A percentile compares a stretch with the other conserved stretches of the same genome.
These are phyloP conservation scores for Cirrhinus mrigala DNA, from an alignment of 2,797 vertebrate species.

Conservation along the genomic window DNA sequence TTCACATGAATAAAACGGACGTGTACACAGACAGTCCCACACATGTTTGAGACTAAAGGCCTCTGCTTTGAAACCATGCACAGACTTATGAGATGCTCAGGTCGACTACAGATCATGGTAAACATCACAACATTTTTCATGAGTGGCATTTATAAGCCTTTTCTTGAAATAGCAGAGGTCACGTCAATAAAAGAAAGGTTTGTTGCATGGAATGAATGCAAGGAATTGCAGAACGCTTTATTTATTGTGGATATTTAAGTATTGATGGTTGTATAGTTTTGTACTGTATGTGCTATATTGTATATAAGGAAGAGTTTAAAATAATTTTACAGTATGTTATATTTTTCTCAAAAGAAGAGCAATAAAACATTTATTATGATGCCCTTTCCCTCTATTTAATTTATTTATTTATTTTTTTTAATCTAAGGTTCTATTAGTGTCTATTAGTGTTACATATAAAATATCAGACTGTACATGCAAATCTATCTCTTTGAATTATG, in stretches of 20 bases:
- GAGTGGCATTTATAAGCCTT: constrained; percentile 35
- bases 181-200: constrained; percentile 40
- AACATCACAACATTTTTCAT: constrained; percentile 45
- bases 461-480: neutral
- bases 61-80: constrained; percentile 2
- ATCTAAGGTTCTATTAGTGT: neutral
- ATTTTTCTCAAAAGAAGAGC: constrained; percentile 55
- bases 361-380: constrained; percentile 63
- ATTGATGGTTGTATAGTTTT: constrained; percentile 49
- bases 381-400: neutral
- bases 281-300: constrained; percentile 62
- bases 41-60: constrained; percentile 74
- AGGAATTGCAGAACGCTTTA: constrained; percentile 54
- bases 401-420: neutral
- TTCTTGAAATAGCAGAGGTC: neutral
- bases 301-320: constrained; percentile 58
- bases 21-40: constrained; percentile 83
- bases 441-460: neutral
- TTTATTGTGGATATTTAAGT: constrained; percentile 71
- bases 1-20: constrained; percentile 86
- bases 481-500: neutral
- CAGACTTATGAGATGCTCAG: constrained; percentile 40
- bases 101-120: constrained; percentile 41
- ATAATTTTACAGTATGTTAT: constrained; percentile 52
- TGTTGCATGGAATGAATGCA: constrained; percentile 36